Conservation (phyloP, 2,888 invertebrate genomes). For the Platypus cylindrus region DNA sequence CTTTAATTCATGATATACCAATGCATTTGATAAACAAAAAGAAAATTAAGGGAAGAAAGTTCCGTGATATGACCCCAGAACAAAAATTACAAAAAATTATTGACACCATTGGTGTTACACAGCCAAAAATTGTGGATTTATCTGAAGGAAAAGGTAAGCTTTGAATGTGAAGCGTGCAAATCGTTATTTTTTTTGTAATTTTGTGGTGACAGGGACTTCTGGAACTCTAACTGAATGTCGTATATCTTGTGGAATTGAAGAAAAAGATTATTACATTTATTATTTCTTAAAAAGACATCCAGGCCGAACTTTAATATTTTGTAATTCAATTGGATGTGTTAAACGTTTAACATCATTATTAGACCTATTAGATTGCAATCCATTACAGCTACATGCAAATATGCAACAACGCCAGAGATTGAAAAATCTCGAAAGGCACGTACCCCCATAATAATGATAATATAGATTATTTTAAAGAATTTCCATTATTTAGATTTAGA, state of each 20-base stretch:
- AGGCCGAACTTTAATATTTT: conserved; percentile 88
- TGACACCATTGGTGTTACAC: conserved; percentile 68
- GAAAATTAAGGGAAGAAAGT: conserved; percentile 38
- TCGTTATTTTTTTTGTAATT: conserved; percentile 1
- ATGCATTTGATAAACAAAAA: conserved; percentile 52
- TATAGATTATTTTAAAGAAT: background rate
- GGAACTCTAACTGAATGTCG: conserved; percentile 73
- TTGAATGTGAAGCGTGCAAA: background rate
- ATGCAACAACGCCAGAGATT: conserved; percentile 92
- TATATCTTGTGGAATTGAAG: conserved; percentile 61
- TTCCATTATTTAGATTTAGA: conserved; percentile 44
- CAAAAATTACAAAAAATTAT: conserved; percentile 69
- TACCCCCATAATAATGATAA: background rate
- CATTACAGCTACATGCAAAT: conserved; percentile 69
- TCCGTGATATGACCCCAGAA: conserved; percentile 53
- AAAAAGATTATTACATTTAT: conserved; percentile 86
- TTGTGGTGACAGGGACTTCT: conserved; percentile 55
- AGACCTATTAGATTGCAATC: conserved; percentile 54
- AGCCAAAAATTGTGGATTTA: conserved; percentile 88
- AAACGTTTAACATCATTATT: conserved; percentile 62
- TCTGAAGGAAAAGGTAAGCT: conserved; percentile 57
- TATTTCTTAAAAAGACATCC: conserved; percentile 77
- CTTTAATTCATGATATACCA: conserved; percentile 78
- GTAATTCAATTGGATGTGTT: conserved; percentile 88
- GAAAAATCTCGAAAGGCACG: conserved; percentile 76